These are phyloP conservation scores for Cliona cf. orientalis DNA, from an alignment of 37 sponge, comb jelly and placozoan species.

Conservation along the genomic window DNA sequence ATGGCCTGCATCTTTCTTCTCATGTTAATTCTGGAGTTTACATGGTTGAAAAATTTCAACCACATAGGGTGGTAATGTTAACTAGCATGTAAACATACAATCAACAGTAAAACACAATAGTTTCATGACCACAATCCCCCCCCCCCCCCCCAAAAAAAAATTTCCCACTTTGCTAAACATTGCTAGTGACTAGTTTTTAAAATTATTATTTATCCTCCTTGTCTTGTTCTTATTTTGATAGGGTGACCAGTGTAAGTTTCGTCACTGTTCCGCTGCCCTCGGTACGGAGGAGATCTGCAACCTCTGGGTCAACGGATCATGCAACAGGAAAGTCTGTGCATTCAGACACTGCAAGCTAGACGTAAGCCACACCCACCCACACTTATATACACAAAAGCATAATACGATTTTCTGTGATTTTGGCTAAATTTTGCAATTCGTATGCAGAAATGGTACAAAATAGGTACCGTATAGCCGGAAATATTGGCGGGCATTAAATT, in stretches of 20 bases:
- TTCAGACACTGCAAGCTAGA: constrained; percentile 64
- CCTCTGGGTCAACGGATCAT: constrained; percentile 60
- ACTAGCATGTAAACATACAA: neutral
- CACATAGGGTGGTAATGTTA: neutral
- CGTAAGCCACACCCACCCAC: constrained; percentile 8
- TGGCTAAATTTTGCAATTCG: too few relatives aligned
- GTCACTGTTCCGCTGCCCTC: constrained; percentile 82
- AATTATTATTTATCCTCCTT: neutral
- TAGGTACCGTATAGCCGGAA: too few relatives aligned
- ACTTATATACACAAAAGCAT: neutral
- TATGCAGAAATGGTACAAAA: too few relatives aligned
- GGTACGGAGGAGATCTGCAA: constrained; percentile 77
- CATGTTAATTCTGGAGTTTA: too few relatives aligned
- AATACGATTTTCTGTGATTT: neutral
- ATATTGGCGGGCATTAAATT: too few relatives aligned
- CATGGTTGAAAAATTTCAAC: neutral
- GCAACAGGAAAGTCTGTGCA: constrained; percentile 72
- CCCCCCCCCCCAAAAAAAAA: neutral
- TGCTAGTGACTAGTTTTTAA: neutral
- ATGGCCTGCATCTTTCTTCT: too few relatives aligned
- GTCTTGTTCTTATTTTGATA: constrained; percentile 1
- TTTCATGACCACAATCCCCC: neutral
- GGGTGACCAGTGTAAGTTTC: constrained; percentile 70
- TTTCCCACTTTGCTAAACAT: too few relatives aligned
- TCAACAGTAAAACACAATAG: neutral